phyloP scores from a whole-genome alignment of 2,888 invertebrate genomes.

The Lordiphosa andalusiaca region DNA sequence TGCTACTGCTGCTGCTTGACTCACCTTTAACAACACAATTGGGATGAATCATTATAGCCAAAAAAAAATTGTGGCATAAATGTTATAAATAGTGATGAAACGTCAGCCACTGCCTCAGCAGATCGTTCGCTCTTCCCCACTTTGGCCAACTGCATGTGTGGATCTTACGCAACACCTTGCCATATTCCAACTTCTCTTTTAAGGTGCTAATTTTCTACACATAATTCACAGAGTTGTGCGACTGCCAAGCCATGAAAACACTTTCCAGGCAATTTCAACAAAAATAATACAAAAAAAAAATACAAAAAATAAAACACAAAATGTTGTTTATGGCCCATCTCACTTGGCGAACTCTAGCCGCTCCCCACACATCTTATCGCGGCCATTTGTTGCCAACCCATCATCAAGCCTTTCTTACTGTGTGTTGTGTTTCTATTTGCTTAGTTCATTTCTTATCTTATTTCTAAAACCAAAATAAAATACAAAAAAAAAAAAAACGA shows the following conservation, averaged over 20 bases:
- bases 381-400: too few species aligned
- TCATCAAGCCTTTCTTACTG: too few species aligned
- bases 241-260: slow-evolving; percentile 42
- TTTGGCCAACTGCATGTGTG: slow-evolving; percentile 6
- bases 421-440: too few species aligned
- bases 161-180: slow-evolving; percentile 6
- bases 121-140: neutral
- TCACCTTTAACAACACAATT: slow-evolving; percentile 2
- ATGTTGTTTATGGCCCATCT: slow-evolving; percentile 55
- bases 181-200: slow-evolving; percentile 10
- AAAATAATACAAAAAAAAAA: too few species aligned
- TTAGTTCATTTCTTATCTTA: too few species aligned
- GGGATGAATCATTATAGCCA: slow-evolving; percentile 24
- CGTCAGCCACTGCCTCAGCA: too few species aligned
- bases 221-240: slow-evolving; percentile 71
- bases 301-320: slow-evolving; percentile 39
- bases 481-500: too few species aligned
- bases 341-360: slow-evolving; percentile 30
- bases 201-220: slow-evolving; percentile 70
- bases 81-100: slow-evolving; percentile 9
- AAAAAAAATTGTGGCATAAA: slow-evolving; percentile 14
- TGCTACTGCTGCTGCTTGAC: neutral
- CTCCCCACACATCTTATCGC: too few species aligned
- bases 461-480: too few species aligned
- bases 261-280: too few species aligned